These are phyloP conservation scores for Mimumesa dahlbomi DNA, from an alignment of 2,888 invertebrate species.

Conservation along the genomic window DNA sequence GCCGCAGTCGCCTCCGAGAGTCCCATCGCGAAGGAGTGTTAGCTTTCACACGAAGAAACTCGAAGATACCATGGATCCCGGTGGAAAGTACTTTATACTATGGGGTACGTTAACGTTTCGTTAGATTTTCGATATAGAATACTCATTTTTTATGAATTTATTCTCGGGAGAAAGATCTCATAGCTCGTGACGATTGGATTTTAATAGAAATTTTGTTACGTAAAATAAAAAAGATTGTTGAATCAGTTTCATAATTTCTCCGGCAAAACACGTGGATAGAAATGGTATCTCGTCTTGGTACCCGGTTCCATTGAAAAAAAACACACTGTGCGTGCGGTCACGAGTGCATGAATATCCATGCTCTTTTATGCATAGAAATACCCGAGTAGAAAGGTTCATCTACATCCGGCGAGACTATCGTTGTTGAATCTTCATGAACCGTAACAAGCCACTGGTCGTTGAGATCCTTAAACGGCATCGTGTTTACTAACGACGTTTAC, in stretches of 20 bases:
- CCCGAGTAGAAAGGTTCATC: conserved; percentile 54
- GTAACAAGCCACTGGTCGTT: conserved; percentile 24
- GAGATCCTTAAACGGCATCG: background rate
- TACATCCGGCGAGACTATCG: conserved; percentile 38
- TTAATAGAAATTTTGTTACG: background rate
- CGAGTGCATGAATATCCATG: conserved; percentile 57
- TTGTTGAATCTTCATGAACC: conserved; percentile 40
- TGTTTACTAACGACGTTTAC: background rate
- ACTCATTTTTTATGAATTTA: background rate
- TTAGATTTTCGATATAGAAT: background rate
- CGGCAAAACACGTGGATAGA: conserved; percentile 19
- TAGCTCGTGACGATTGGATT: too few species aligned
- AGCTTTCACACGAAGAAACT: conserved; percentile 12
- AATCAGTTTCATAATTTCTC: conserved; percentile 4
- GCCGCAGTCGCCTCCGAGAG: conserved; percentile 75
- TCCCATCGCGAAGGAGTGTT: conserved; percentile 68
- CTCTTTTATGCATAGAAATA: conserved; percentile 54
- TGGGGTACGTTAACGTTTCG: conserved; percentile 50
- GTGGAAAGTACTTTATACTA: conserved; percentile 25
- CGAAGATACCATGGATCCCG: conserved; percentile 53
- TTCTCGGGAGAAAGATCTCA: too few species aligned
- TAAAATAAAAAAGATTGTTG: background rate
- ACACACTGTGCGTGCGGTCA: conserved; percentile 47
- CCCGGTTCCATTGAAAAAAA: conserved; percentile 9
- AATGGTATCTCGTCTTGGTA: conserved; percentile 9